These are phyloP conservation scores for Phenganax marumi DNA, from an alignment of 92 coral and sea anemone genomes.

Conservation along the genomic window DNA sequence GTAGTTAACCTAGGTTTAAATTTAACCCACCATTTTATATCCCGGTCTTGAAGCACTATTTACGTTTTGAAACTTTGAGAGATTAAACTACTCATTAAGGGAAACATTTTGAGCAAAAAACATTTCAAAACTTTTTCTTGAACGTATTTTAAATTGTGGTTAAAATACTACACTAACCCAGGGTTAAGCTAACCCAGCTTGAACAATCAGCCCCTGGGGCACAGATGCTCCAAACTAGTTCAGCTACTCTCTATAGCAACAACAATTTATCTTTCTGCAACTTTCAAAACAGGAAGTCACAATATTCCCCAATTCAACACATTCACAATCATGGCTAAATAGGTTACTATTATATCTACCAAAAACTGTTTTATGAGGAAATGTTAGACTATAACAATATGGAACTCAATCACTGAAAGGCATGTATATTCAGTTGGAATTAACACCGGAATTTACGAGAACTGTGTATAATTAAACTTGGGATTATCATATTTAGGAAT, in stretches of 20 bases:
- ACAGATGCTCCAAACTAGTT: not conserved
- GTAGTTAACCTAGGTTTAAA: too few species aligned
- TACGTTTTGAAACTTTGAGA: too few species aligned
- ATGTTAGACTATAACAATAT: not conserved
- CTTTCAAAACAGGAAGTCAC: slow-evolving; percentile 7
- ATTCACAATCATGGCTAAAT: not conserved
- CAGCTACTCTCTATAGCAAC: slow-evolving; percentile 28
- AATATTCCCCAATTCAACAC: not conserved
- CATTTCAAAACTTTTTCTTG: too few species aligned
- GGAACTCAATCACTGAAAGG: slow-evolving; percentile 14
- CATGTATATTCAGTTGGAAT: slow-evolving; percentile 16
- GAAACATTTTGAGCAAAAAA: too few species aligned
- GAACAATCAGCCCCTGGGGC: not conserved
- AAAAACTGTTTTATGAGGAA: not conserved
- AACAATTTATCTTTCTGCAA: not conserved
- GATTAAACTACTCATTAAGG: too few species aligned
- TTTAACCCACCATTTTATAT: too few species aligned
- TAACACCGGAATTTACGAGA: not conserved
- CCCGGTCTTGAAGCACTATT: too few species aligned
- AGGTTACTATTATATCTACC: not conserved
- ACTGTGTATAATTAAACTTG: slow-evolving; percentile 15
- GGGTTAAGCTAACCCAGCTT: too few species aligned
- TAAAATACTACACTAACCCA: too few species aligned
- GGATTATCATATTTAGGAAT: slow-evolving; percentile 38
- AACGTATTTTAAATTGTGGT: too few species aligned